Evolutionary conservation across 2,888 invertebrate genomes (phyloP), one percentile per base, ranked within the genome.

Genomic region (Ferrisia virgata): DNA sequence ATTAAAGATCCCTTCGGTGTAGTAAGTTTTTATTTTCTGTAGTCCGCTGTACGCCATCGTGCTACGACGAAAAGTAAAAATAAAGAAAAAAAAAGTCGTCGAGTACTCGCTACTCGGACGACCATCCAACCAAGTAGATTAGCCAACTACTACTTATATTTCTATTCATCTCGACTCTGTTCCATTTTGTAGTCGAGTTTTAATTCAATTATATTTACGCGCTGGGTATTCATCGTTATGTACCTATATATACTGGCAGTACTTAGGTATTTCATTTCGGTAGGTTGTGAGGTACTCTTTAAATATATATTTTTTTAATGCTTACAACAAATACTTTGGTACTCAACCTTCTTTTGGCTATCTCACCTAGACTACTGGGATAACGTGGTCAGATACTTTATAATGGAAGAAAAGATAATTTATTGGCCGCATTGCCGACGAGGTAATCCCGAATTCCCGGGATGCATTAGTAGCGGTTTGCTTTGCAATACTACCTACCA

Each of bases 371-470:
- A 11, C 5, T 39, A 53, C 53, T 53, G 18, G 53, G 18, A 53
- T 28, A 31, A 64, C 64, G 1, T 40, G 40, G 1, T 4, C 18
- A n/a, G 47, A 18, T 47, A 18, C 28, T 64, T 64, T 64, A 64
- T 64, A 64, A 64, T 64, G n/a, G n/a, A 64, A 28, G 58, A 64
- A 64, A 64, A 64, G 11, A 25, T 64, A 25, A 64, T 64, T 64
- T 64, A 64, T 25, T 64, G 28, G 11, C 1, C 9, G 22, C n/a
- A 15, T 33, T 36, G 15, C 58, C 2, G 25, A 72, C 2, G 25
- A 72, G 13, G 72, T 72, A 72, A 33, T 72, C 33, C 33, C 72
- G n/a, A 72, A 72, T n/a, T 72, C 72, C 72, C 72, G n/a, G n/a
- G 33, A 72, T 33, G 72, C 33, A 72, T 72, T 72, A 72, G 72